Evolutionary conservation across 2,797 vertebrate genomes (phyloP).

Genomic region (Sebastes steindachneri): DNA sequence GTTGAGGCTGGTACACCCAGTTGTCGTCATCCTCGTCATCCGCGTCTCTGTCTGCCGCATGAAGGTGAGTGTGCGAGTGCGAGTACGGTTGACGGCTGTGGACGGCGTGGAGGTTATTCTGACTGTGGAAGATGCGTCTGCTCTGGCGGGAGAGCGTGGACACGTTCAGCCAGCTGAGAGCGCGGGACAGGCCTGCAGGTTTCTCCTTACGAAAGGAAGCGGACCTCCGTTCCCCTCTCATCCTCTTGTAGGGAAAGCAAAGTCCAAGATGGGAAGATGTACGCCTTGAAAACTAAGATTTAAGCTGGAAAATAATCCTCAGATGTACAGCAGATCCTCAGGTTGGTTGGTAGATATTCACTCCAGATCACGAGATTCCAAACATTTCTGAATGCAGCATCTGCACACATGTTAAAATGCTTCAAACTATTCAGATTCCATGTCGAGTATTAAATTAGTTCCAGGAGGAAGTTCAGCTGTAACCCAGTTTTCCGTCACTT

Average conservation of each 20-base stretch:
- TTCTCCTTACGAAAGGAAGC: slow-evolving; percentile 87
- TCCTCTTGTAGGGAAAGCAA: slow-evolving; percentile 64
- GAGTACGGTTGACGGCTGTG: slow-evolving; percentile 56
- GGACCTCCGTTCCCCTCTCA: slow-evolving; percentile 91
- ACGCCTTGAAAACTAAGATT: not conserved
- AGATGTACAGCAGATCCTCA: slow-evolving; percentile 4
- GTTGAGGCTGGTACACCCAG: slow-evolving; percentile 90
- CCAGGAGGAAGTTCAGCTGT: slow-evolving; percentile 30
- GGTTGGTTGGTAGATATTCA: not conserved
- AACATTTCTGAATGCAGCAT: slow-evolving; percentile 10
- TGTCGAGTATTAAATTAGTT: slow-evolving; percentile 24
- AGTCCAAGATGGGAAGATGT: not conserved
- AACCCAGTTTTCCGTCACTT: slow-evolving; percentile 23
- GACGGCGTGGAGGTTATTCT: slow-evolving; percentile 86
- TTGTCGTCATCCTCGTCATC: slow-evolving; percentile 83
- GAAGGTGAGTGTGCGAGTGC: slow-evolving; percentile 68
- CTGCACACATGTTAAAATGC: not conserved
- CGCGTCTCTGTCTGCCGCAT: slow-evolving; percentile 66
- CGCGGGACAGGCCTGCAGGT: slow-evolving; percentile 86
- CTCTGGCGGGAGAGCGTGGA: slow-evolving; percentile 91
- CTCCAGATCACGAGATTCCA: slow-evolving; percentile 20
- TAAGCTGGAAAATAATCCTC: slow-evolving; percentile 12
- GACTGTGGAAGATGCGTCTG: slow-evolving; percentile 92
- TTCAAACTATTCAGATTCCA: slow-evolving; percentile 23
- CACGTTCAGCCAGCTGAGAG: slow-evolving; percentile 94